These are phyloP conservation scores for Peromyscus eremicus DNA, from an alignment of 2,797 vertebrate genomes.

Conservation along the genomic window DNA sequence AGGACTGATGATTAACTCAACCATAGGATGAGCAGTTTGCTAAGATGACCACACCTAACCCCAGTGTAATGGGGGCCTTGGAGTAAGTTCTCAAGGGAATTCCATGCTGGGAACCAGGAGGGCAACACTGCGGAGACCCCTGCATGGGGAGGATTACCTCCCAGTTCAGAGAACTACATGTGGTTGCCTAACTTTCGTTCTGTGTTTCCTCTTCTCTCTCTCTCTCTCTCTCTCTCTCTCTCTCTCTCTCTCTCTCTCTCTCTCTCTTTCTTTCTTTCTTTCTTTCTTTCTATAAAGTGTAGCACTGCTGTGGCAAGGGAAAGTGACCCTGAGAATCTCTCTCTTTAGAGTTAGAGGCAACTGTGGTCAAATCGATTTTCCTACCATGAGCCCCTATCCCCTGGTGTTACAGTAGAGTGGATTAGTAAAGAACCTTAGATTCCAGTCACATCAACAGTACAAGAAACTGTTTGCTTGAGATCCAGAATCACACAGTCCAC, in stretches of 20 bases:
- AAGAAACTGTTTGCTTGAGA: neutral
- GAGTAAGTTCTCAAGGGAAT: neutral
- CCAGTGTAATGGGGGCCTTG: neutral
- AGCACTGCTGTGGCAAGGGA: neutral
- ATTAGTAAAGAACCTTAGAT: neutral
- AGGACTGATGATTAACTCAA: neutral
- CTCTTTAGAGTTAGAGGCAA: neutral
- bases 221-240: no score
- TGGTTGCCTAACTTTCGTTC: neutral
- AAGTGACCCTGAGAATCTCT: neutral
- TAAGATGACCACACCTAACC: neutral
- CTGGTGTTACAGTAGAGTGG: neutral
- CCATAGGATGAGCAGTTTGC: neutral
- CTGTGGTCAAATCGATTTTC: neutral
- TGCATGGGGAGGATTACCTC: neutral
- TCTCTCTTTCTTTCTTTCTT: no score
- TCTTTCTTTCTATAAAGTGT: neutral
- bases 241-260: no score
- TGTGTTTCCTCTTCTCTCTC: neutral
- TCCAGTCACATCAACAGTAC: neutral
- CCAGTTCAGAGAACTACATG: neutral
- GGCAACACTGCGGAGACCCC: neutral
- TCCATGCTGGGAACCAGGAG: neutral
- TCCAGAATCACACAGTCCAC: neutral
- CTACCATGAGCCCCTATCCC: no score